Evolutionary conservation across 2,797 vertebrate genomes (phyloP).

Genomic region (Myiotriccus ornatus): DNA sequence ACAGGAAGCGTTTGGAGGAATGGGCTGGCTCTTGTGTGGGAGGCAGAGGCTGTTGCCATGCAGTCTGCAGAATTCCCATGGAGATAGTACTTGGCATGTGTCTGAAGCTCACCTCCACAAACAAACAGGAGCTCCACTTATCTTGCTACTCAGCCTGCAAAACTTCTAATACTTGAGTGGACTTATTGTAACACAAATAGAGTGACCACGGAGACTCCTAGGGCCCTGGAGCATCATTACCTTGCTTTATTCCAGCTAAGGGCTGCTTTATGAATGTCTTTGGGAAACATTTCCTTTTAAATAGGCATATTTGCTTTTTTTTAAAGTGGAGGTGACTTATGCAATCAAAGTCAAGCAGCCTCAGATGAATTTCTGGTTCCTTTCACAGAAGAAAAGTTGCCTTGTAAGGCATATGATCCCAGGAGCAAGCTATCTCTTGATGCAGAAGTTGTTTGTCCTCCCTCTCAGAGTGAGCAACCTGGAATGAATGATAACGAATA

Average conservation of each 20-base stretch:
- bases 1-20: neutral
- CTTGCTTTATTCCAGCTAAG: neutral
- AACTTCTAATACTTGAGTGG: neutral
- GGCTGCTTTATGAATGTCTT: neutral
- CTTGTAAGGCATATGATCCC: neutral
- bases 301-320: neutral
- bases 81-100: neutral
- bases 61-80: slow-evolving; percentile 27
- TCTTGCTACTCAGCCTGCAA: neutral
- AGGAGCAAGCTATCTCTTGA: neutral
- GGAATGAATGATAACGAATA: neutral
- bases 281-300: slow-evolving; percentile 1
- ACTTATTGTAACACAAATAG: neutral
- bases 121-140: neutral
- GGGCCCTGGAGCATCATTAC: neutral
- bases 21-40: neutral
- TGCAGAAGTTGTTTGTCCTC: neutral
- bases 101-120: neutral
- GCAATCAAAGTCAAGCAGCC: neutral
- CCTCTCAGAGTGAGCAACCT: neutral
- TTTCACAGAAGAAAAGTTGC: neutral
- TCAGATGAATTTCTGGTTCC: neutral
- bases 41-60: slow-evolving; percentile 6
- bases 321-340: neutral
- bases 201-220: neutral